Base-by-base conservation (phyloP, 2,113 vertebrate species). In the Bothrops jararaca region DNA sequence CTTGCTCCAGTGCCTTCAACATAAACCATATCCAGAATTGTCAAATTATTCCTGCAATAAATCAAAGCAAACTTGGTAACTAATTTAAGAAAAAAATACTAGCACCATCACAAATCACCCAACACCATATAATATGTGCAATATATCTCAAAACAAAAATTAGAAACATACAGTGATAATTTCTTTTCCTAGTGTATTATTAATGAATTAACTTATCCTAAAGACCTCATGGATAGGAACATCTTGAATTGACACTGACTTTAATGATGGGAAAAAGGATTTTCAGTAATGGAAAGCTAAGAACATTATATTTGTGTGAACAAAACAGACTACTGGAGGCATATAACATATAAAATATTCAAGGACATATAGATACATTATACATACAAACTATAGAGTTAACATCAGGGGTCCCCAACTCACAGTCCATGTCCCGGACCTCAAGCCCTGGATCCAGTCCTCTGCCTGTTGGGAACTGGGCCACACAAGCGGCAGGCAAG, bases 1-100 rank as follows among this genome's bases (percentile, higher is more conserved):
- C 98, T 98, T 4, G 99, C 99, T 89, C 99, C 99, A 45, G 98
- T 98, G 60, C 99, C 99, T 96, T 98, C 98, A 92, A 99, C 98
- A 0, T 10, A 96, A 96, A 99, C 96, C 97, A 98, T 97, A 90
- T 99, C 99, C 5, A 99, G 97, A 95, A 99, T 96, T 0, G 99
- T 99, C 97, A 99, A 96, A 97, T 99, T 99, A 97, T 99, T 99
- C 95, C 99, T 99, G 94, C 0, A 80, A 29, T 85, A 94, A 85
- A 93, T 87, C 2, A 85, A 52, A 12, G 12, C 18, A 18, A 54
- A 11, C 12, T 24, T 50, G 29, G 53, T 26, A 93, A 96, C 15
- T 94, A 69, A 69, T 74, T 24, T 58, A 57, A 53, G 0, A 18
- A 87, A 91, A 20, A 23, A 53, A 69, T 42, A n/a, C 22, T 5